Base-by-base conservation (phyloP, 1,140 invertebrate genomes). In the Saccostrea echinata region DNA sequence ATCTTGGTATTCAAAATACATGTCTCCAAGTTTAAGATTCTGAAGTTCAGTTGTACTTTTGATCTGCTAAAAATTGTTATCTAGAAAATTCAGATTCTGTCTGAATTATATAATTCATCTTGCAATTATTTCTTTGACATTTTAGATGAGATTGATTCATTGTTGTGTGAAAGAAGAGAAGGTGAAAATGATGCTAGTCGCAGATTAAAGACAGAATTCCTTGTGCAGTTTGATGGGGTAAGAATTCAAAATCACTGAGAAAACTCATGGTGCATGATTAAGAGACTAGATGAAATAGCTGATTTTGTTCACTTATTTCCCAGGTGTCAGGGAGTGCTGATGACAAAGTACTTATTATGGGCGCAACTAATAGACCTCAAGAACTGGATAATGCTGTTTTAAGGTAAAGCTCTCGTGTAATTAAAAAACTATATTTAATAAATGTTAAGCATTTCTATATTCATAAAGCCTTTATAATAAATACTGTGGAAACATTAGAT, bases 201-300 rank as follows among this genome's bases (percentile, higher is more conserved):
- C 24, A 96, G 98, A 88, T 95, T 99, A 9, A 99, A 99, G 96
- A 99, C 99, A 0, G 98, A 99, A 95, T 99, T 99, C 95, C 96
- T 99, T 12, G 97, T 99, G 0, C 98, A 99, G 95, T 98, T 99
- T 94, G 94, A 95, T 92, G 94, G 94, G 94, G 98, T 99, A 96
- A 98, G 98, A 86, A 85, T 53, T 51, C 16, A 27, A 43, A 33
- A 18, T n/a, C 33, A 12, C 21, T 24, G 1, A 27, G n/a, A 8
- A 9, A 76, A 76, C 33, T 16, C 11, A 12, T 68, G 24, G 6
- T 53, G 27, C 33, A 35, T 18, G 43, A 9, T 4, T 55, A 30
- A 27, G 18, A 13, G 3, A 24, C 18, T n/a, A 16, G 27, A 13
- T 61, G 55, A 84, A n/a, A 57, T 43, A 57, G 13, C 13, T 57